Base-by-base conservation (phyloP, 1,140 invertebrate species). In the Phthorimaea operculella region DNA sequence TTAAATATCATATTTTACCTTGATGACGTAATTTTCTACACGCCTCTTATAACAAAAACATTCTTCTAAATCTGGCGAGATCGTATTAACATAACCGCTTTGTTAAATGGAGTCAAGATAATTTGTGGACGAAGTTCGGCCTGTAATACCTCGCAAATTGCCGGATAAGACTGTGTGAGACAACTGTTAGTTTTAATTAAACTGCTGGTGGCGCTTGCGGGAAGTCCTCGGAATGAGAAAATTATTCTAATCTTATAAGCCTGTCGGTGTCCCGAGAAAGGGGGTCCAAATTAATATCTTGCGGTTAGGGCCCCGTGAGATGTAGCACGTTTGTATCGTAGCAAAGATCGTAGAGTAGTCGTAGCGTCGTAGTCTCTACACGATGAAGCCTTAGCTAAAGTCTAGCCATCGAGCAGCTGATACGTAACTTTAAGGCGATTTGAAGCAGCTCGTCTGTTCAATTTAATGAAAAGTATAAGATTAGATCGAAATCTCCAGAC, bases 111-210 rank as follows among this genome's bases (percentile, higher is more conserved):
- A 84, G 76, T 84, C 70, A 70, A 79, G 75, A 83, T 83, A 84
- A 84, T 83, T 84, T 84, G 81, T 84, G 79, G 78, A 65, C 70
- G 61, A 83, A 83, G 75, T 85, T 85, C 64, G 74, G 74, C 76
- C 70, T 76, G 79, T 83, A 81, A 83, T 84, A 80, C 78, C 74
- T 82, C 76, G 79, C 79, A 84, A 84, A 84, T 84, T 84, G 78
- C 76, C 68, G 78, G 78, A 79, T 83, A 81, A 85, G 77, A 82
- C 82, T 82, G 78, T 80, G 78, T 79, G 78, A 84, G 79, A 83
- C 79, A 84, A 84, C 81, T 81, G 81, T 81, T 84, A 84, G 81
- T 84, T 84, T 84, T 84, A 84, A 84, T 83, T 84, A 84, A 84
- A 83, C 76, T 73, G 79, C 78, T 77, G 79, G 70, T 83, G 72